phyloP scores from a whole-genome alignment of 2,797 vertebrate genomes.

The Peromyscus nudipes region DNA sequence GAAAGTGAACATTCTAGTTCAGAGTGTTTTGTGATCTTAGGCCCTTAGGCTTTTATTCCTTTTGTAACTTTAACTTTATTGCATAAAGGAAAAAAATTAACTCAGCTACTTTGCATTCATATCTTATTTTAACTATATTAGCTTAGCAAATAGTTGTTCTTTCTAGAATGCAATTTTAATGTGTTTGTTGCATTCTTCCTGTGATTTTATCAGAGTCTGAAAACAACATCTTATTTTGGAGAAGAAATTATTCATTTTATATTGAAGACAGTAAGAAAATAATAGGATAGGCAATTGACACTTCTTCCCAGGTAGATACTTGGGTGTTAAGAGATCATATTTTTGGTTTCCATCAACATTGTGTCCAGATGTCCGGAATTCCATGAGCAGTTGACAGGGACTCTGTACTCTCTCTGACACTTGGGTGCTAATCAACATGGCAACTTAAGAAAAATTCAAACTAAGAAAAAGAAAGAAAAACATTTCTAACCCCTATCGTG shows the following conservation, averaged over 20 bases:
- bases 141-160: slow-evolving; percentile 42
- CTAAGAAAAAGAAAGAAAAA: slow-evolving; percentile 31
- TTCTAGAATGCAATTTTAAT: slow-evolving; percentile 55
- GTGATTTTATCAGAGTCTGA: neutral
- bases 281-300: slow-evolving; percentile 38
- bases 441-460: slow-evolving; percentile 31
- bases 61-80: slow-evolving; percentile 16
- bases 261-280: slow-evolving; percentile 29
- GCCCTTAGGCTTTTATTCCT: neutral
- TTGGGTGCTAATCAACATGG: neutral
- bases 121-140: slow-evolving; percentile 52
- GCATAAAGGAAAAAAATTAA: neutral
- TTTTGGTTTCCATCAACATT: neutral
- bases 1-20: neutral
- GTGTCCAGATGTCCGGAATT: slow-evolving; percentile 38
- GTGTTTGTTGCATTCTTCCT: neutral
- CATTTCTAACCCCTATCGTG: slow-evolving; percentile 41
- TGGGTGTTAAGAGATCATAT: neutral
- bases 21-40: slow-evolving; percentile 5
- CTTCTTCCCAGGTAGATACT: slow-evolving; percentile 14
- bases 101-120: neutral
- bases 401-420: neutral
- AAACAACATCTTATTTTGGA: slow-evolving; percentile 49
- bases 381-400: slow-evolving; percentile 4
- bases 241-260: slow-evolving; percentile 52